Percentiles rank a stretch among this genome's conserved stretches.
Conservation (phyloP, 2,888 invertebrate genomes). For the Eupithecia subfuscata region DNA sequence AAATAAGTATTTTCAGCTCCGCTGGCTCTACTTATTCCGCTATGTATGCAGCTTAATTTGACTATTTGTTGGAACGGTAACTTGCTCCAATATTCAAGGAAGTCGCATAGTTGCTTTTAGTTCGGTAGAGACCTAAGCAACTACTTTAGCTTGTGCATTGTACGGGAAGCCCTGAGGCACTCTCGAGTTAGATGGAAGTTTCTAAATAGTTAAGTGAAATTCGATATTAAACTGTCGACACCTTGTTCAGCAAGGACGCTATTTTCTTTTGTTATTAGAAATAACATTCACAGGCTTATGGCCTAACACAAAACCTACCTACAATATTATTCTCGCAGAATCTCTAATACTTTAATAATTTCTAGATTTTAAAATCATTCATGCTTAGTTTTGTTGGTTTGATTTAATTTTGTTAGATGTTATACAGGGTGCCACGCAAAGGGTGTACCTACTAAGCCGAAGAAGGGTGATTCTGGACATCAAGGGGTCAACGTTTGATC, state of each 20-base stretch:
- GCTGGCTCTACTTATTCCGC: neutral
- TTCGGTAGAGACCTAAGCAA: conserved; percentile 16
- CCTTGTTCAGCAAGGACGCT: neutral
- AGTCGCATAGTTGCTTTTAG: conserved; percentile 31
- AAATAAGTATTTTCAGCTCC: neutral
- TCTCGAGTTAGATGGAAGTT: conserved; percentile 22
- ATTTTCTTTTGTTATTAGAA: neutral
- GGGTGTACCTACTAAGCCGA: no score
- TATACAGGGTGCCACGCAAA: neutral
- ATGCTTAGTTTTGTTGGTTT: neutral
- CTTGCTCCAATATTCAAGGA: conserved; percentile 14
- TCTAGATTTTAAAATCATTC: no score
- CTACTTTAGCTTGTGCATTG: conserved; percentile 25
- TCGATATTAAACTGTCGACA: conserved; percentile 17
- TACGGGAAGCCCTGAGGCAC: conserved; percentile 20
- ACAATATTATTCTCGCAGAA: neutral
- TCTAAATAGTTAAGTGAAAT: conserved; percentile 21
- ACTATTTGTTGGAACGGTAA: conserved; percentile 7
- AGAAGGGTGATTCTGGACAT: no score
- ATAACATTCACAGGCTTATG: neutral
- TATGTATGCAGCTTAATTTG: neutral
- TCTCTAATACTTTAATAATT: neutral
- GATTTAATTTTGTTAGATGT: neutral
- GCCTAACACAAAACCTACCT: neutral
- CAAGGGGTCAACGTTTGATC: no score